Evolutionary conservation across 2,888 invertebrate species (phyloP).

Genomic region (Dorcus parallelipipedus): DNA sequence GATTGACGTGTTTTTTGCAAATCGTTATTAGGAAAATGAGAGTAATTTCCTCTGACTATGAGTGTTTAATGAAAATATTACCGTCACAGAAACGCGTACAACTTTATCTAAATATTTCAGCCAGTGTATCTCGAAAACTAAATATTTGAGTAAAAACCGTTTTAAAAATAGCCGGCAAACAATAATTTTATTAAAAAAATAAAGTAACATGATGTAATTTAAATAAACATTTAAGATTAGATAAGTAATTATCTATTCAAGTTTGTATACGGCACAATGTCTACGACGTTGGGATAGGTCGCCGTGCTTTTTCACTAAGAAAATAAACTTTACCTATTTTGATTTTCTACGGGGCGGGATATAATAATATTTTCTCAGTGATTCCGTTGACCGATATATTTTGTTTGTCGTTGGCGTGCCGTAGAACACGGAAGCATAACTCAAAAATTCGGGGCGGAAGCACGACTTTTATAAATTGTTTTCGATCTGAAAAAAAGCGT

Average conservation of each 20-base stretch:
- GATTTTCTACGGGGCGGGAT: slow-evolving; percentile 27
- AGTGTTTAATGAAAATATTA: too few relatives aligned
- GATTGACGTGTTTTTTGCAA: too few relatives aligned
- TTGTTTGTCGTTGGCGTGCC: slow-evolving; percentile 20
- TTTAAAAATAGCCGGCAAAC: slow-evolving; percentile 14
- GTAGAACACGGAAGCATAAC: slow-evolving; percentile 20
- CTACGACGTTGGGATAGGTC: slow-evolving; percentile 29
- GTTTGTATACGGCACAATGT: slow-evolving; percentile 22
- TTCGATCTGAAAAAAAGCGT: neutral
- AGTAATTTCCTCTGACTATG: too few relatives aligned
- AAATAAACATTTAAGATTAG: slow-evolving; percentile 15
- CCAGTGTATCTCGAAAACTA: neutral
- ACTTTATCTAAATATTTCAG: neutral
- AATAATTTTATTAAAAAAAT: slow-evolving; percentile 18
- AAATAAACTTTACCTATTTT: slow-evolving; percentile 37
- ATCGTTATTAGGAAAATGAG: too few relatives aligned
- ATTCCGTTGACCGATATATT: slow-evolving; percentile 30
- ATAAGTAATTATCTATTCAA: slow-evolving; percentile 22
- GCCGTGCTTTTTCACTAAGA: slow-evolving; percentile 29
- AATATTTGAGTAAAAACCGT: too few relatives aligned
- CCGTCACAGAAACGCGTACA: too few relatives aligned
- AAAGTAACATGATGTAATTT: slow-evolving; percentile 17
- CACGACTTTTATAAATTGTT: slow-evolving; percentile 4
- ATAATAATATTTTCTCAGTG: slow-evolving; percentile 29
- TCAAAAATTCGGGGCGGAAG: slow-evolving; percentile 21